Base-by-base conservation (phyloP, 2,113 vertebrate species). In the Hiodon alosoides region DNA sequence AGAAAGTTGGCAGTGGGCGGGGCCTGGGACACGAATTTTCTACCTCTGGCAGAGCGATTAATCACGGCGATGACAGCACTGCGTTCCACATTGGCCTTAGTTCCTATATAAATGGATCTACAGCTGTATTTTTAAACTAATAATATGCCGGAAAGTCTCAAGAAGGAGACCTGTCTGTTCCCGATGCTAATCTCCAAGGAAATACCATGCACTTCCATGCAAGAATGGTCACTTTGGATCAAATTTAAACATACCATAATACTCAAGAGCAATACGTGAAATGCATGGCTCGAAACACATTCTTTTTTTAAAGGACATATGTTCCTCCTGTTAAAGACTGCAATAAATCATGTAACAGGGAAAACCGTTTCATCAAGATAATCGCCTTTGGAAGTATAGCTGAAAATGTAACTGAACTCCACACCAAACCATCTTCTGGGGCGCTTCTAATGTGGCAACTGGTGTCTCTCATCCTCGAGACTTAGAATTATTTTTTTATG, bases 211-310 rank as follows among this genome's bases (percentile, higher is more conserved):
- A 60, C 16, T 47, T 7, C 11, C 13, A 48, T 7, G 17, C 55
- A 59, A 9, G 50, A 71, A 71, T 50, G 55, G 53, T 48, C 59
- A 13, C 3, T 7, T 48, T 4, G 47, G 50, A 50, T 71, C 5
- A 4, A 6, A 60, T 71, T 60, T 71, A 48, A 60, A 71, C 6
- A 5, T 16, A 64, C 3, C 6, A n/a, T 60, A 71, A 71, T 59
- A 5, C 31, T 57, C 31, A 59, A 8, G 60, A 62, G 5, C 71
- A 52, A 72, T 59, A 51, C 17, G 48, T 52, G 62, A 62, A 72
- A 62, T 52, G 62, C 59, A 72, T 52, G 7, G 47, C 14, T 72
- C 46, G 50, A 59, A 61, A 72, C 9, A 72, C 17, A 54, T 14
- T 72, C 7, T 14, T 16, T 62, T n/a, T 52, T 14, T 62, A 31